phyloP scores from a whole-genome alignment of 2,113 vertebrate genomes.

The Nycticryphes semicollaris region DNA sequence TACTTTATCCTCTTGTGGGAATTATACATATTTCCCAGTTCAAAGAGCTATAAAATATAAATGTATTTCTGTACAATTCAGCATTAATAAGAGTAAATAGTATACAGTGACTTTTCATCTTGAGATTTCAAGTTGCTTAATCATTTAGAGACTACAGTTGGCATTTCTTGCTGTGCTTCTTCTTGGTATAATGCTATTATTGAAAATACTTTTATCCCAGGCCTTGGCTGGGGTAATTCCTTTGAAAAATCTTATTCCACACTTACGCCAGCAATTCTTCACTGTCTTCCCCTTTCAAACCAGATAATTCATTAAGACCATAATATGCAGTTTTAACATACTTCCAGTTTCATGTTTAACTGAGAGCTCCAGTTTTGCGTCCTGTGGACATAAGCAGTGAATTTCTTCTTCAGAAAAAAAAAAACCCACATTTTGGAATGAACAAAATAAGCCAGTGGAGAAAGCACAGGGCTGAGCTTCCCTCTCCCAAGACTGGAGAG shows the following conservation, averaged over 20 bases:
- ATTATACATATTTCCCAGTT: conserved; percentile 59
- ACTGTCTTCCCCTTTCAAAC: neutral
- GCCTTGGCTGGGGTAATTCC: conserved; percentile 49
- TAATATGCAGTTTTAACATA: neutral
- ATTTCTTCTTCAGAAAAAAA: neutral
- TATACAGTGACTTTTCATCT: conserved; percentile 60
- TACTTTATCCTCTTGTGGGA: conserved; percentile 61
- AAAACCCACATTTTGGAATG: neutral
- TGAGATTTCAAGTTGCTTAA: conserved; percentile 66
- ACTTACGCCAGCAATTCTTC: conserved; percentile 26
- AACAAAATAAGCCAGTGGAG: neutral
- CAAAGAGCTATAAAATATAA: conserved; percentile 63
- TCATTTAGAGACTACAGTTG: conserved; percentile 58
- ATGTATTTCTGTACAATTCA: conserved; percentile 65
- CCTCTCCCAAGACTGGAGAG: neutral
- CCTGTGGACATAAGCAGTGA: neutral
- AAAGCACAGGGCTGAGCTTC: neutral
- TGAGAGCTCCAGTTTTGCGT: neutral
- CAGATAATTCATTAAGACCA: conserved; percentile 25
- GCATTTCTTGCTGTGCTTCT: conserved; percentile 63
- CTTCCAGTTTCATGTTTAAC: neutral
- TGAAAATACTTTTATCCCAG: conserved; percentile 63
- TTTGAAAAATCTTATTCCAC: conserved; percentile 56
- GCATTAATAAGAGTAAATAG: conserved; percentile 66
- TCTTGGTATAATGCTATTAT: conserved; percentile 66